phyloP scores from a whole-genome alignment of 2,113 vertebrate genomes.

The Sarotherodon lohbergeri region DNA sequence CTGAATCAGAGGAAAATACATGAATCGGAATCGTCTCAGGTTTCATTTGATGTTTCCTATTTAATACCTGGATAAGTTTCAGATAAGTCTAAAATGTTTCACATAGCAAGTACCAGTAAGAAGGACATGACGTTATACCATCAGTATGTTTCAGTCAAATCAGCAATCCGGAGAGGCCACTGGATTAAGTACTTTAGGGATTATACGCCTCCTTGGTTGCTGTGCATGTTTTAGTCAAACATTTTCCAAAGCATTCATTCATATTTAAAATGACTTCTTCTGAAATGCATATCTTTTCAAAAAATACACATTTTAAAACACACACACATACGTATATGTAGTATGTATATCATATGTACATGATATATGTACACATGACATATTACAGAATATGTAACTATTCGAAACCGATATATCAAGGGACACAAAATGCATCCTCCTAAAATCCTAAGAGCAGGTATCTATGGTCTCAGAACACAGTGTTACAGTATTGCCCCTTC shows the following conservation, averaged over 20 bases:
- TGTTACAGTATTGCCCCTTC: fast-evolving
- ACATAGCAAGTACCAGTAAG: background rate
- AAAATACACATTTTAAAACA: background rate
- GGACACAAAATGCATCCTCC: background rate
- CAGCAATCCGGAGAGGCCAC: background rate
- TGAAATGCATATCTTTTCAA: background rate
- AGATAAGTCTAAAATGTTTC: background rate
- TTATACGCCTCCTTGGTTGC: background rate
- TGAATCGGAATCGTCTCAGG: background rate
- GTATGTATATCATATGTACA: background rate
- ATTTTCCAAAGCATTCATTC: background rate
- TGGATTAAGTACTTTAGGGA: background rate
- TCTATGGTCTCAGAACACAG: background rate
- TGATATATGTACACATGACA: background rate
- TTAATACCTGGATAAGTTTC: background rate
- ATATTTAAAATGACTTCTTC: background rate
- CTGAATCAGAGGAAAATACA: background rate
- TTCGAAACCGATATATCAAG: fast-evolving
- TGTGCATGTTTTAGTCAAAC: background rate
- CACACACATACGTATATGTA: background rate
- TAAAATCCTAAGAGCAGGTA: background rate
- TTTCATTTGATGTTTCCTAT: background rate
- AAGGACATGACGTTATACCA: background rate
- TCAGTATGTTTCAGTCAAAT: background rate
- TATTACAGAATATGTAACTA: background rate